These are phyloP conservation scores for Ypsolopha sequella DNA, from an alignment of 2,888 invertebrate genomes.

Conservation along the genomic window DNA sequence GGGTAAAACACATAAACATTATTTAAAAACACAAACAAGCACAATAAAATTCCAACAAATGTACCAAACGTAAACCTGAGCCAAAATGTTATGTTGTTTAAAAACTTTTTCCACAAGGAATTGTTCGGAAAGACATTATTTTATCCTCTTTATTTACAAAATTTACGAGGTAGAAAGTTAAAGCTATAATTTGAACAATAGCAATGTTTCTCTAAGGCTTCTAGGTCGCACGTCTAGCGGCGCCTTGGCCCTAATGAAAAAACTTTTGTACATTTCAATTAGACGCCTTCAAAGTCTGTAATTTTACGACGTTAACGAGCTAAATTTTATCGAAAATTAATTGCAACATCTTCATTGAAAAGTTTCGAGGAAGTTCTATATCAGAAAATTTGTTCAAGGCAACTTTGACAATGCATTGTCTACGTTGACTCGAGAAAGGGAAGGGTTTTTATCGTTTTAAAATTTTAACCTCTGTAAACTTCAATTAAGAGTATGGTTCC, in stretches of 20 bases:
- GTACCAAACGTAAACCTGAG: too few relatives aligned
- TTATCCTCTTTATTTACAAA: neutral
- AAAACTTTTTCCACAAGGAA: neutral
- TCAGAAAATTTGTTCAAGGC: slow-evolving; percentile 40
- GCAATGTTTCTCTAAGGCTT: slow-evolving; percentile 9
- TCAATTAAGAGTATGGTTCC: too few relatives aligned
- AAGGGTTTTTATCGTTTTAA: slow-evolving; percentile 12
- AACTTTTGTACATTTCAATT: slow-evolving; percentile 61
- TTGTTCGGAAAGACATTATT: neutral
- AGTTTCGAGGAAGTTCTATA: slow-evolving; percentile 51
- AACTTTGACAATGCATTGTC: slow-evolving; percentile 51
- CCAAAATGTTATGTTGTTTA: too few relatives aligned
- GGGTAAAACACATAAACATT: too few relatives aligned
- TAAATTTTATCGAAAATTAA: slow-evolving; percentile 69
- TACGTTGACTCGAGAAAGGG: slow-evolving; percentile 25
- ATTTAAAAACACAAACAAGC: too few relatives aligned
- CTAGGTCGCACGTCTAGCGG: slow-evolving; percentile 1
- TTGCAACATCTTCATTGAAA: slow-evolving; percentile 67
- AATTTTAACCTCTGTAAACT: too few relatives aligned
- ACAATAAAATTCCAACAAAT: too few relatives aligned
- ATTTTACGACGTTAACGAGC: slow-evolving; percentile 64
- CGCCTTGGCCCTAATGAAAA: slow-evolving; percentile 46
- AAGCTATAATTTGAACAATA: slow-evolving; percentile 4
- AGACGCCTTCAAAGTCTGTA: slow-evolving; percentile 52
- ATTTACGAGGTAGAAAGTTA: neutral